Percentiles rank a stretch among this genome's conserved stretches.
phyloP scores from a whole-genome alignment of 2,113 vertebrate genomes.

The Tyrannus savana region DNA sequence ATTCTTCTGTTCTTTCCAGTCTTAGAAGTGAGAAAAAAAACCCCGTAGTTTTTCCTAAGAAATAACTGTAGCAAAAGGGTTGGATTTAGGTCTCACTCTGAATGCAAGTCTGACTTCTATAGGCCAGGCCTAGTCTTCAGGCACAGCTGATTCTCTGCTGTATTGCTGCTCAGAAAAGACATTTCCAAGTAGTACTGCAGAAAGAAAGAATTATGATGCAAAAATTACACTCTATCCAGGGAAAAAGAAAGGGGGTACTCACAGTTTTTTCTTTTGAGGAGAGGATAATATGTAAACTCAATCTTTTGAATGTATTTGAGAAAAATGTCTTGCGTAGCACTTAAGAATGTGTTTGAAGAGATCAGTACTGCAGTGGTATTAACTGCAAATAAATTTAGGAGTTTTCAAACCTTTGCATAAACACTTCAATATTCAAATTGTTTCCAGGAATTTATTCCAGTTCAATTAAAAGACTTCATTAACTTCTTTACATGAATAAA shows the following conservation, averaged over 20 bases:
- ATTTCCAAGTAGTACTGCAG: background rate
- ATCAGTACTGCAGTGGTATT: background rate
- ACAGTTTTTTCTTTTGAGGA: background rate
- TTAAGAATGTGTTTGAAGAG: background rate
- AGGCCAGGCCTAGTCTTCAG: background rate
- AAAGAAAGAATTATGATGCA: background rate
- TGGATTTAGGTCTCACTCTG: background rate
- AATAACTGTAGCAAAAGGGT: background rate
- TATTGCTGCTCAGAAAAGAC: background rate
- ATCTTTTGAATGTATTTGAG: background rate
- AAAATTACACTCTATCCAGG: background rate
- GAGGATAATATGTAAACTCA: background rate
- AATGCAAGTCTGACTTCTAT: background rate
- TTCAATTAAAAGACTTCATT: background rate
- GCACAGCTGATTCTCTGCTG: background rate
- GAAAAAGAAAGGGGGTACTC: background rate
- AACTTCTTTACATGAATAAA: background rate
- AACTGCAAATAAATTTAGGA: background rate
- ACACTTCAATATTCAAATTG: background rate
- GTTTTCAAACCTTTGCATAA: background rate
- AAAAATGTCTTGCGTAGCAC: background rate
- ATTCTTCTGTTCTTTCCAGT: background rate
- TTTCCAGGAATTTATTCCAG: background rate
- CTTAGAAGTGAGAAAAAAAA: background rate
- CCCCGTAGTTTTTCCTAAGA: background rate